Conservation (phyloP, 2,888 invertebrate species). For the Pristionchus japonicus region DNA sequence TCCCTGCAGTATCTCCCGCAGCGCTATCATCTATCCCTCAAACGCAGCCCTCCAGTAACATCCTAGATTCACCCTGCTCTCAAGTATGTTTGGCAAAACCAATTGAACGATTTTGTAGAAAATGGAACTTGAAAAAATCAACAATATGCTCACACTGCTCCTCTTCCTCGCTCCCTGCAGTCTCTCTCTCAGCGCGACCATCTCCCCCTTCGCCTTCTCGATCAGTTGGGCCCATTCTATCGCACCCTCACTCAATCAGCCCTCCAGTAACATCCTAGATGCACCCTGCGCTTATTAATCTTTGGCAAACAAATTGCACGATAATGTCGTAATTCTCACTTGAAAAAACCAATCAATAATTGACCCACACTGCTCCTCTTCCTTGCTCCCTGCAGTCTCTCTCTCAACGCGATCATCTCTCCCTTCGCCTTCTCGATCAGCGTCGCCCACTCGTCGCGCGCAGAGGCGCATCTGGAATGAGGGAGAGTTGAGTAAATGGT, state of each 20-base stretch:
- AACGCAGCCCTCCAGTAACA: not conserved
- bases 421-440: constrained; percentile 20
- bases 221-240: too few species aligned
- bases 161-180: constrained; percentile 18
- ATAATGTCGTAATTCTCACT: not conserved
- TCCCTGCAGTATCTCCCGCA: not conserved
- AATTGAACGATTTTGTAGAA: not conserved
- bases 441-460: constrained; percentile 32
- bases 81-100: not conserved
- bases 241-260: too few species aligned
- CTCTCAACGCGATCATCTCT: not conserved
- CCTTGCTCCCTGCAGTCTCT: not conserved
- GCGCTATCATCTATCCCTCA: not conserved
- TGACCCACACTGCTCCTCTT: not conserved
- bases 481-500: too few species aligned
- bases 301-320: not conserved
- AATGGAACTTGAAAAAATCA: not conserved
- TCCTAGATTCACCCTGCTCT: not conserved
- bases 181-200: constrained; percentile 6
- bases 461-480: not conserved
- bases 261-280: not conserved
- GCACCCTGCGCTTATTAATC: not conserved
- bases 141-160: not conserved
- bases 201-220: constrained; percentile 14
- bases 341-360: not conserved